phyloP scores from a whole-genome alignment of 1,140 invertebrate species.

The Acromyrmex charruanus region DNA sequence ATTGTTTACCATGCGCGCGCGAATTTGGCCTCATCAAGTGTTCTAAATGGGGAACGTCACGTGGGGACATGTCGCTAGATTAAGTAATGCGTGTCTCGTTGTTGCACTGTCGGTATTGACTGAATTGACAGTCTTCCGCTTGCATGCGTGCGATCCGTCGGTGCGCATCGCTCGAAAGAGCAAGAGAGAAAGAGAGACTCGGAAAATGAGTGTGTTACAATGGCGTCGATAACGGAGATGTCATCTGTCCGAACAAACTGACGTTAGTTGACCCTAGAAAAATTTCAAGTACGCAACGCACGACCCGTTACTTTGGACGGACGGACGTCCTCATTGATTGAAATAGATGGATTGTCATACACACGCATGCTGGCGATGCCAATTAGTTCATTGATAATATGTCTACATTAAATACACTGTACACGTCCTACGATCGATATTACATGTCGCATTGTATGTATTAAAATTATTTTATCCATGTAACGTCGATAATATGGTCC shows the following conservation, averaged over 20 bases:
- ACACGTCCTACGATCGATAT: constrained; percentile 9
- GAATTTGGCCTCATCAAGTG: constrained; percentile 16
- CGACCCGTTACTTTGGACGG: constrained; percentile 50
- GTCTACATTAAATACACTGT: constrained; percentile 22
- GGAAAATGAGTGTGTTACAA: constrained; percentile 61
- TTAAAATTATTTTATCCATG: constrained; percentile 26
- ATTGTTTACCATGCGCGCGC: constrained; percentile 11
- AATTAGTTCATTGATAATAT: constrained; percentile 56
- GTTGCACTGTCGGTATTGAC: constrained; percentile 44
- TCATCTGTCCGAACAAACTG: constrained; percentile 54
- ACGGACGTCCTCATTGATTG: constrained; percentile 48
- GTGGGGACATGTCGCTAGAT: constrained; percentile 45
- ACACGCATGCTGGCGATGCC: neutral
- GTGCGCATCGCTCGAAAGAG: constrained; percentile 19
- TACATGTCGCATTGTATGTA: neutral
- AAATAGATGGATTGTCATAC: constrained; percentile 53
- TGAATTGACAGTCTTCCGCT: constrained; percentile 64
- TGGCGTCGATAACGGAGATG: constrained; percentile 57
- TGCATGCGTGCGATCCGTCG: constrained; percentile 41
- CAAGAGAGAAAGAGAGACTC: constrained; percentile 4
- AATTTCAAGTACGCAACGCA: constrained; percentile 53
- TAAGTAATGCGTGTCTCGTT: constrained; percentile 60
- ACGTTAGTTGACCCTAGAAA: constrained; percentile 60
- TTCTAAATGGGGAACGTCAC: constrained; percentile 32
- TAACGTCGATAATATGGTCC: constrained; percentile 5